These are phyloP conservation scores for Pseudococcus jackbeardsleyi DNA, from an alignment of 2,888 invertebrate species.

Conservation along the genomic window DNA sequence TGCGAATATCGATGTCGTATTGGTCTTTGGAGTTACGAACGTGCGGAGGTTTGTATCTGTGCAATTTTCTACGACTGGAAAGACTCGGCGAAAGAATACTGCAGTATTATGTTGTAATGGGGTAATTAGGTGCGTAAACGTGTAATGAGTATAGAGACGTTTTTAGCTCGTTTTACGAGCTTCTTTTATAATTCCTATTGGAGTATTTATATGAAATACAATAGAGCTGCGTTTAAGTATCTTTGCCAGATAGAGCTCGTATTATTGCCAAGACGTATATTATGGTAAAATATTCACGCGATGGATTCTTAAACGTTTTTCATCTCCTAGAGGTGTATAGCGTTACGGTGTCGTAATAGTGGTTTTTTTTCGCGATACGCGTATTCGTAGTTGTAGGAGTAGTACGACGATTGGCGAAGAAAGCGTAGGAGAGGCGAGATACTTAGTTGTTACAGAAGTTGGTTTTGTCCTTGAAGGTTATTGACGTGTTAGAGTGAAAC, in stretches of 20 bases:
- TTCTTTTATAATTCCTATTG: background rate
- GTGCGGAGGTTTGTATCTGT: background rate
- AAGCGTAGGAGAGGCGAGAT: conserved; percentile 6
- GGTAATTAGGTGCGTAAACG: background rate
- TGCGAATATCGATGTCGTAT: conserved; percentile 3
- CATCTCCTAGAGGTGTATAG: background rate
- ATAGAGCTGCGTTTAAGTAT: background rate
- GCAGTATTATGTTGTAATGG: background rate
- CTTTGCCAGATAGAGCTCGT: background rate
- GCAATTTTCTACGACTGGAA: background rate
- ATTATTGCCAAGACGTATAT: background rate
- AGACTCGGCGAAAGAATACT: background rate
- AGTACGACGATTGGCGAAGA: background rate
- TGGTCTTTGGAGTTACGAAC: background rate
- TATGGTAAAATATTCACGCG: conserved; percentile 4
- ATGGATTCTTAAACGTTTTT: background rate
- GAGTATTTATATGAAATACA: background rate
- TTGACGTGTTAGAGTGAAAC: conserved; percentile 37
- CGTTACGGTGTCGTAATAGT: conserved; percentile 31
- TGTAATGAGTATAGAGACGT: background rate
- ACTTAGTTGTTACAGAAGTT: background rate
- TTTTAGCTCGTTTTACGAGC: background rate
- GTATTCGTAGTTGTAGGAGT: background rate
- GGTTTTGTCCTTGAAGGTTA: conserved; percentile 50
- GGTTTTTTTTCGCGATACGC: conserved; percentile 29